Evolutionary conservation across 2,797 vertebrate species (phyloP).

Genomic region (Acanthurus lineatus): DNA sequence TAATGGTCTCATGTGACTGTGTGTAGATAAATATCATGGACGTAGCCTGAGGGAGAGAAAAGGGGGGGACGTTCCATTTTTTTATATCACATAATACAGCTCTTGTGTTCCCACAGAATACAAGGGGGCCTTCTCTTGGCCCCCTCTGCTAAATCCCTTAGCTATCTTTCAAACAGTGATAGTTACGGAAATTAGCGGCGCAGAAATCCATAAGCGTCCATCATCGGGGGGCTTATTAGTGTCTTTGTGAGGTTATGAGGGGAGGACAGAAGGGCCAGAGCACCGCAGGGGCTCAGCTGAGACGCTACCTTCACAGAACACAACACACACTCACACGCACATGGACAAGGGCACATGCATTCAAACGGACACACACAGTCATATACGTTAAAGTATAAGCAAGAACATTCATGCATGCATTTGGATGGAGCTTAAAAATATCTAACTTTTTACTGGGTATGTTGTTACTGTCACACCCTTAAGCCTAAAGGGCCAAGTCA

Average conservation of each 20-base stretch:
- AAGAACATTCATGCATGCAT: conserved; percentile 11
- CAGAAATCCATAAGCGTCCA: conserved; percentile 96
- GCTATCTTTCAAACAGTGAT: conserved; percentile 98
- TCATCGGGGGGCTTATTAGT: conserved; percentile 97
- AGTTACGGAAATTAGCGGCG: conserved; percentile 98
- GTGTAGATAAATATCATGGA: conserved; percentile 83
- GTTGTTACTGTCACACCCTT: not conserved
- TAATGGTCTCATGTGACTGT: conserved; percentile 83
- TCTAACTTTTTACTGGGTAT: not conserved
- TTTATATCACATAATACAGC: conserved; percentile 92
- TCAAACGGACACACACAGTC: conserved; percentile 36
- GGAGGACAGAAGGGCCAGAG: conserved; percentile 82
- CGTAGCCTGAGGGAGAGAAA: conserved; percentile 78
- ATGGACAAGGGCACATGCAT: conserved; percentile 53
- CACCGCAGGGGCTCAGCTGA: conserved; percentile 69
- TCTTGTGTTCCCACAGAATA: conserved; percentile 90
- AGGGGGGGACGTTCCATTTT: conserved; percentile 79
- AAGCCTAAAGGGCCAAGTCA: not conserved
- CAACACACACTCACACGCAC: conserved; percentile 13
- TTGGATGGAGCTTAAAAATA: not conserved
- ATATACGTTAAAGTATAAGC: conserved; percentile 1
- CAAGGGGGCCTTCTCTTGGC: conserved; percentile 87
- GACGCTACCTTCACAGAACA: conserved; percentile 71
- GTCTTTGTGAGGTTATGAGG: conserved; percentile 89
- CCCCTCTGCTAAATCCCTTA: conserved; percentile 88